Base-by-base conservation (phyloP, 2,797 vertebrate species). In the Melanogrammus aeglefinus region DNA sequence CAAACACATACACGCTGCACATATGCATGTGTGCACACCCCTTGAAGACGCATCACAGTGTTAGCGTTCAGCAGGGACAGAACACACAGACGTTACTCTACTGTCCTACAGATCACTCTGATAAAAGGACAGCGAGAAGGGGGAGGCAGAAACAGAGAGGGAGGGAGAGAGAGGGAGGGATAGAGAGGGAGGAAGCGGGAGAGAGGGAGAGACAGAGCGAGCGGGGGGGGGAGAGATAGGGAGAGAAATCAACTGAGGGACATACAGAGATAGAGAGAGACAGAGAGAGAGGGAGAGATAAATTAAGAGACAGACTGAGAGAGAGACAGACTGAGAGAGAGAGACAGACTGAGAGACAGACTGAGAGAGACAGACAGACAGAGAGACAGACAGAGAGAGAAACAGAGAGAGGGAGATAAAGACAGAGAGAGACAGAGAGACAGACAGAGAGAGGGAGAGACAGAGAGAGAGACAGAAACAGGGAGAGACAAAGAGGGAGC, bases 401-500 rank as follows among this genome's bases (percentile, higher is more conserved):
- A 75, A 71, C 44, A 71, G 44, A 72, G 35, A 51, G 24, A 16
- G 35, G 21, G 71, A 1, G 57, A 66, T 16, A 18, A 6, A 13
- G 13, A 18, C 1, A 14, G 38, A 10, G 18, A 27, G 39, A 27
- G 27, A 44, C 27, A 36, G 71, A 1, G 57, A 66, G 31, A 18
- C 6, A 13, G 13, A 18, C 1, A 14, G 38, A 10, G 18, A 27
- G 39, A 27, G 27, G 31, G 51, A 74, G 41, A 73, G 29, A 9
- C 81, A 74, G 66, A 63, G 80, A 77, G 83, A 72, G 80, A 29
- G 76, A 71, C 44, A 71, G 44, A 72, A 27, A 51, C 18, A n/a
- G 35, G 13, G 41, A 90, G 89, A 91, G 87, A 88, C 87, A 81
- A n/a, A n/a, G 72, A 80, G 80, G 82, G 38, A 74, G 24, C 16